A percentile compares a stretch with the other conserved stretches of the same genome.
phyloP scores from a whole-genome alignment of 2,113 vertebrate species.

The Collichthys lucidus region DNA sequence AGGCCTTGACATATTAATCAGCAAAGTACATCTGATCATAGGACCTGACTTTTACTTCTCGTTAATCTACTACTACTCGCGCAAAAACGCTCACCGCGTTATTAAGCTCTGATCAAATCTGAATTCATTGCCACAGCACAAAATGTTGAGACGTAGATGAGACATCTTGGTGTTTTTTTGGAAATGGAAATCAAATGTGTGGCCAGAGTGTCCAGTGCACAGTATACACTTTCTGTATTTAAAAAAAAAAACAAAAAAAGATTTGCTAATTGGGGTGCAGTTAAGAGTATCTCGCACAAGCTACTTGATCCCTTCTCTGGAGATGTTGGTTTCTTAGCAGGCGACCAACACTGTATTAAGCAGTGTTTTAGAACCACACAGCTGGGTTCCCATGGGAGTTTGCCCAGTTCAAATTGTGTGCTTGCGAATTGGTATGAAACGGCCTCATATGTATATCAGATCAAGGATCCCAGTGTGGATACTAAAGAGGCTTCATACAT shows the following conservation, averaged over 20 bases:
- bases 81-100: not conserved
- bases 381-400: not conserved
- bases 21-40: not conserved
- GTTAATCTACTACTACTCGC: not conserved
- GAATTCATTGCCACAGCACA: not conserved
- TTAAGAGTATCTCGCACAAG: not conserved
- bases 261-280: not conserved
- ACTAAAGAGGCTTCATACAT: not conserved
- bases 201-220: not conserved
- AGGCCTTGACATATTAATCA: not conserved
- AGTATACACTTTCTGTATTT: constrained; percentile 2
- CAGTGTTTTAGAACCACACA: not conserved
- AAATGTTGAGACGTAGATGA: not conserved
- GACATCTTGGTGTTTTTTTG: constrained; percentile 7
- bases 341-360: not conserved
- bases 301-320: not conserved
- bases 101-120: not conserved
- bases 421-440: too few relatives aligned
- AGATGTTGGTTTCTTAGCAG: not conserved
- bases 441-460: not conserved
- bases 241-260: not conserved
- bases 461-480: not conserved
- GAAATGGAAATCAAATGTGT: not conserved
- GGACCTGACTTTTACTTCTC: not conserved
- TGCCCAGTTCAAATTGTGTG: not conserved